Evolutionary conservation across 2,797 vertebrate genomes (phyloP), one percentile per base, ranked within the genome.

Genomic region (Bovichtus variegatus): DNA sequence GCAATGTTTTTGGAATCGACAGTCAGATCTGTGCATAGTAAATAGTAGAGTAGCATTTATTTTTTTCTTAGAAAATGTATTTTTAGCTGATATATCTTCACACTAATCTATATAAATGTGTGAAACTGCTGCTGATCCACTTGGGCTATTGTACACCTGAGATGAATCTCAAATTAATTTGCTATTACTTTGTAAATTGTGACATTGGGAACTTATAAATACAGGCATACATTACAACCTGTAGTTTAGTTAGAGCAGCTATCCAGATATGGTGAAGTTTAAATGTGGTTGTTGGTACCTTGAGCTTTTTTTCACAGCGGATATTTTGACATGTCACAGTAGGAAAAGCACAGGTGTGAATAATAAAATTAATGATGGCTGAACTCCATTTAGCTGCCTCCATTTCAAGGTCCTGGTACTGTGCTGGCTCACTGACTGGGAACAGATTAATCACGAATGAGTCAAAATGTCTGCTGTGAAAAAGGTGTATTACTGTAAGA

Each of bases 381-480:
- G 38, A 19, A 46, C 44, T 64, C 29, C n/a, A 38, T 68, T 63
- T 50, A 46, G n/a, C 46, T 61, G 70, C 18, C 27, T 59, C 38
- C 58, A 13, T 58, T 46, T 73, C 36, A 27, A 23, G 18, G 25
- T 38, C 50, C 18, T 49, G 54, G 15, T 59, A 0, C 6, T 51
- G 7, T 9, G 18, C 54, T 34, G 44, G 16, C 63, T 71, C 29
- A 7, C 12, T 46, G 54, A 29, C 62, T 51, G 25, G 12, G 41
- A 64, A 44, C 16, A 1, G 6, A 41, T 27, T 41, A 47, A 15
- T 29, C 2, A 7, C 61, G 68, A 36, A 57, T 62, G 23, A 57
- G 72, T 60, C 31, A 15, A 49, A 54, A 66, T 61, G 41, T 76
- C n/a, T 78, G 73, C 83, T 19, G 50, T 61, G 40, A 43, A 53